These are phyloP conservation scores for Diadumene lineata DNA, from an alignment of 92 coral and sea anemone genomes.

Conservation along the genomic window DNA sequence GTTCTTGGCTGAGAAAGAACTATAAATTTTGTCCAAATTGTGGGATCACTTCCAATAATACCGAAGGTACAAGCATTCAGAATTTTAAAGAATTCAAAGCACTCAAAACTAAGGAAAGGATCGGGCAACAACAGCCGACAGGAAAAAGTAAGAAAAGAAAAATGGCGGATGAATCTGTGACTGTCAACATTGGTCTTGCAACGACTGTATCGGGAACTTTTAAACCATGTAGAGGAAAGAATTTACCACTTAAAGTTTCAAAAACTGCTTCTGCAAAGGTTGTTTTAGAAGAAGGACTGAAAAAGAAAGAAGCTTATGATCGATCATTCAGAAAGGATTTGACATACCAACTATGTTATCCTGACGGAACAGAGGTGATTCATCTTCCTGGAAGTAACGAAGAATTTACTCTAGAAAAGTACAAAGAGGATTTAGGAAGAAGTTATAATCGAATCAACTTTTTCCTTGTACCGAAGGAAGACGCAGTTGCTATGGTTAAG, in stretches of 20 bases:
- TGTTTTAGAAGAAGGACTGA: slow-evolving; percentile 46
- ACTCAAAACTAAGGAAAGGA: background rate
- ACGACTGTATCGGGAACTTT: slow-evolving; percentile 27
- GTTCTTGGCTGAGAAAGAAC: slow-evolving; percentile 36
- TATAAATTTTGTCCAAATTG: slow-evolving; percentile 58
- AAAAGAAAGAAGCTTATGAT: slow-evolving; percentile 48
- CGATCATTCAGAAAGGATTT: slow-evolving; percentile 42
- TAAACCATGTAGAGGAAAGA: slow-evolving; percentile 56
- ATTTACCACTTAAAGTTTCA: slow-evolving; percentile 44
- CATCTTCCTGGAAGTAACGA: slow-evolving; percentile 61
- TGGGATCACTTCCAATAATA: slow-evolving; percentile 33
- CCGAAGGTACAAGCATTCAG: slow-evolving; percentile 26
- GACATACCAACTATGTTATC: slow-evolving; percentile 48
- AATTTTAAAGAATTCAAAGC: too few relatives aligned
- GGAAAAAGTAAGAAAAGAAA: slow-evolving; percentile 40
- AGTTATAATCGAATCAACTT: slow-evolving; percentile 38
- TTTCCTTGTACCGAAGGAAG: slow-evolving; percentile 5
- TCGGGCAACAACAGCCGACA: slow-evolving; percentile 23
- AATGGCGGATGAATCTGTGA: slow-evolving; percentile 28
- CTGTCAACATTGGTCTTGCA: slow-evolving; percentile 43
- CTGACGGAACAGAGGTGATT: slow-evolving; percentile 61
- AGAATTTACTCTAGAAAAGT: slow-evolving; percentile 59
- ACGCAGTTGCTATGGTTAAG: too few relatives aligned
- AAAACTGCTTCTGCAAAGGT: slow-evolving; percentile 38
- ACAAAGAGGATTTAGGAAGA: slow-evolving; percentile 60